Base-by-base conservation (phyloP, 2,113 vertebrate species). In the Thomomys bottae region DNA sequence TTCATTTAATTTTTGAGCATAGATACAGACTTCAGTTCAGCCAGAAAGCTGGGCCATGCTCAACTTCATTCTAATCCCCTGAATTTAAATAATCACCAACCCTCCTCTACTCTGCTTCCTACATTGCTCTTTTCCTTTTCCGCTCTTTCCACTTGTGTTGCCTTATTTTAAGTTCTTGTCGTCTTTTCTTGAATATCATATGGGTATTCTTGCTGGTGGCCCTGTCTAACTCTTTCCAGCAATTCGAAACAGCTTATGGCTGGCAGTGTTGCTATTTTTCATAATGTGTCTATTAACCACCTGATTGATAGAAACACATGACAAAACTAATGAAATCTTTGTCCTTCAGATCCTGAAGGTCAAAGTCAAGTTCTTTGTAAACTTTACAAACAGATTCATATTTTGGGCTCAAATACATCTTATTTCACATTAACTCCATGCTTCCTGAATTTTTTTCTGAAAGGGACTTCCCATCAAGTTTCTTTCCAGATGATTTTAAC, bases 21-120 rank as follows among this genome's bases (percentile, higher is more conserved):
- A 67, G 68, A 82, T 2, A 24, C 30, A 87, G 68, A 86, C 40
- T 89, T 94, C 24, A 89, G n/a, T 87, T 84, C 45, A 91, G 32
- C 21, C 66, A 89, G 84, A 94, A 89, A 94, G 45, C 71, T 90
- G 84, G 64, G 63, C 5, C 84, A 59, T 76, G 28, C 21, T 80
- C 12, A 93, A n/a, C 54, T 83, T 71, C 64, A 78, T 89, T 76
- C 54, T 64, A 88, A 92, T 89, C 49, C 10, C 17, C 18, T 87
- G 70, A 92, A 66, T 84, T 94, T 91, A 94, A 84, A 87, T 81
- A 87, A 77, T 70, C 78, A 92, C 17, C 63, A 83, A 77, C 21
- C 36, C 59, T 89, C 14, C 18, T 85, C 42, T 88, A 42, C 70
- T 79, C 28, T 63, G 42, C 54, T 90, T 94, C 54, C 66, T 78